Base-by-base conservation (phyloP, 2,797 vertebrate species). In the Phyllotis vaccarum region DNA sequence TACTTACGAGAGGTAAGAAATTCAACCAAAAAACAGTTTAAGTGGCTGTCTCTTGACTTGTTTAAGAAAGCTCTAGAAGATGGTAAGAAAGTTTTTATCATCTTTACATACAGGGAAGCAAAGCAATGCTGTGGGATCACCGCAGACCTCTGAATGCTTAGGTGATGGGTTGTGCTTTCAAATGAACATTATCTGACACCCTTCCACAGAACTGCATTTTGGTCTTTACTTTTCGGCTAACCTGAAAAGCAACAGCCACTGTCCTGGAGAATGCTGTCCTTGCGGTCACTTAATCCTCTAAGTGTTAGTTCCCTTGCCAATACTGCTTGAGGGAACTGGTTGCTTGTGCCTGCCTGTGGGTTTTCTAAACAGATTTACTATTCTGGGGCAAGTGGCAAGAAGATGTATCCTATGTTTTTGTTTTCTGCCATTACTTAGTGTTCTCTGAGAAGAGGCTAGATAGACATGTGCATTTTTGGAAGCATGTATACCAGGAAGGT, bases 141-240 rank as follows among this genome's bases (percentile, higher is more conserved):
- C 9, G 31, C 10, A 86, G 40, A 34, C 19, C 17, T 92, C 95
- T 79, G 52, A 92, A 92, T 58, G 62, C 16, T 34, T 90, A 43
- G 58, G 74, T 74, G 58, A 85, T 22, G 24, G 52, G 16, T 0
- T 70, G 9, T 66, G 70, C 49, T 97, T 95, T 94, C 56, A 87
- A 92, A 58, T 76, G 56, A 88, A 74, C 37, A 86, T 76, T 75
- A 86, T 56, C 27, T 52, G 81, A 68, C 49, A 75, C 27, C 12
- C 21, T 94, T 75, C 46, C 54, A 82, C 60, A 89, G 86, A n/a
- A 83, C 37, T 92, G 75, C 54, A 86, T 75, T 79, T 95, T 93
- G 78, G 72, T 94, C 29, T 93, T 22, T 8, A 83, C 52, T 5
- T 0, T 82, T 81, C 17, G 83, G 37, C 56, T 91, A 85, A 92